Percentiles rank a stretch among this genome's conserved stretches.
These are phyloP conservation scores for Aviceda subcristata DNA, from an alignment of 2,113 vertebrate genomes.

Conservation along the genomic window DNA sequence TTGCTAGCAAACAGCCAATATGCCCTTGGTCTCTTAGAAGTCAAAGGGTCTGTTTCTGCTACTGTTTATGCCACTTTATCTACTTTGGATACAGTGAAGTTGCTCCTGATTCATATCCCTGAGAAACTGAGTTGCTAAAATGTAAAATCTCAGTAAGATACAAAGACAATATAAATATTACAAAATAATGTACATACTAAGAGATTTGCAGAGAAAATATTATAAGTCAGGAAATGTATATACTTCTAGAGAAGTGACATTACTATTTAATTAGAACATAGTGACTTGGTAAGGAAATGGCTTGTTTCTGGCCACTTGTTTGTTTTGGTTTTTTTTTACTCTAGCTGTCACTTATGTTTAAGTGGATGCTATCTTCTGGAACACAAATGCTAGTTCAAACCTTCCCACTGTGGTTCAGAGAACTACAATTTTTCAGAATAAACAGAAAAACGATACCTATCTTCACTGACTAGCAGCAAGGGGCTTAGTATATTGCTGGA, in stretches of 20 bases:
- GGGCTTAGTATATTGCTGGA: constrained; percentile 3
- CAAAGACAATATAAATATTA: not conserved
- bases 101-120: not conserved
- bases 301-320: not conserved
- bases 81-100: not conserved
- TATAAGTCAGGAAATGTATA: not conserved
- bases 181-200: not conserved
- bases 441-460: constrained; percentile 8
- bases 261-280: not conserved
- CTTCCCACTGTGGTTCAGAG: not conserved
- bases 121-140: not conserved
- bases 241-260: not conserved
- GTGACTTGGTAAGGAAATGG: not conserved
- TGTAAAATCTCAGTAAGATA: not conserved
- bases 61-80: not conserved
- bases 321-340: not conserved
- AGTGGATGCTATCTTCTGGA: not conserved
- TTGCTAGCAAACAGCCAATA: not conserved
- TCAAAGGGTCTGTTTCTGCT: not conserved
- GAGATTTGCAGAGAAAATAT: not conserved
- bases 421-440: constrained; percentile 8
- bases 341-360: not conserved
- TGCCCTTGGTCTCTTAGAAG: not conserved
- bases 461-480: constrained; percentile 11
- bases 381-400: not conserved